Evolutionary conservation across 1,140 invertebrate genomes (phyloP).

Genomic region (Drosophila subpulchrella): DNA sequence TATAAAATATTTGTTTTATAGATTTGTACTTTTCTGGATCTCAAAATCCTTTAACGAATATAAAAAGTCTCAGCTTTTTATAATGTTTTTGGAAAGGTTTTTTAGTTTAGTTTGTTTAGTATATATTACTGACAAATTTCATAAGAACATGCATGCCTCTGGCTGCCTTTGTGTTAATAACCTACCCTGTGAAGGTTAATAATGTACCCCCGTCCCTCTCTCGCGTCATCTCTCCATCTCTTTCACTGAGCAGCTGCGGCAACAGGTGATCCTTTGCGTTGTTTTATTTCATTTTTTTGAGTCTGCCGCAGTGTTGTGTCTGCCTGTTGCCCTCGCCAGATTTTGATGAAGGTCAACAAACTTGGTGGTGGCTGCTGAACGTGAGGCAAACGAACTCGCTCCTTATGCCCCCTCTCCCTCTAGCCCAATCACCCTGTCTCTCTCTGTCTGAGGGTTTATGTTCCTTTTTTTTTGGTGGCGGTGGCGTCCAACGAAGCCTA

Average conservation of each 20-base stretch:
- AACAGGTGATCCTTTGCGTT: constrained; percentile 72
- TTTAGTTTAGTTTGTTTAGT: no score
- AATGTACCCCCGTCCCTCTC: background rate
- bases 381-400: constrained; percentile 66
- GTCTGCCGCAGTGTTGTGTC: constrained; percentile 14
- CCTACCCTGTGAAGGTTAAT: constrained; percentile 5
- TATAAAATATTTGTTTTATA: background rate
- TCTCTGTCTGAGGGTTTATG: constrained; percentile 30
- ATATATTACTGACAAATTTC: background rate
- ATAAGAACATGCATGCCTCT: background rate
- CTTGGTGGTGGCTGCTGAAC: constrained; percentile 62
- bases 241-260: constrained; percentile 62
- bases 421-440: constrained; percentile 7
- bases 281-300: background rate
- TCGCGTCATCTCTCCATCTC: background rate
- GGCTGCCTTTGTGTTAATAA: constrained; percentile 4
- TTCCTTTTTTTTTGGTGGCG: constrained; percentile 52
- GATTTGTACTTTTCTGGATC: background rate
- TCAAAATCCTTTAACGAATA: no score
- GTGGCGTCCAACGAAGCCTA: constrained; percentile 65
- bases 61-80: background rate
- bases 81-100: background rate
- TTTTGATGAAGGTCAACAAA: constrained; percentile 79
- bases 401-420: constrained; percentile 10
- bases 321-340: constrained; percentile 34